Evolutionary conservation across 92 coral and sea anemone genomes (phyloP), one percentile per base, ranked within the genome.

Genomic region (Zoanthus gigantus): DNA sequence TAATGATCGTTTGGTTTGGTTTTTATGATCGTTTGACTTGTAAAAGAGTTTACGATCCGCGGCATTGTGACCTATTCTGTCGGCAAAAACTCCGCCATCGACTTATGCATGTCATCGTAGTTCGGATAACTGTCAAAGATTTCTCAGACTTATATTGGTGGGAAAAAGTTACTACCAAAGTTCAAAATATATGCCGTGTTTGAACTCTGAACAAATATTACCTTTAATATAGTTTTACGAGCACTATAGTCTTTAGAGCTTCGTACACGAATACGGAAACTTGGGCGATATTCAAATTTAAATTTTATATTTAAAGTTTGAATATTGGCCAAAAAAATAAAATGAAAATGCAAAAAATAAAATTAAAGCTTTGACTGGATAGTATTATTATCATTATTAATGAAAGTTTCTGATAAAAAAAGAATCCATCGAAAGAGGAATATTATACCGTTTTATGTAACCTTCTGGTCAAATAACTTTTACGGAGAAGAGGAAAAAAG

Each of bases 101-200:
- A 1, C 56, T n/a, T 23, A 65, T 81, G 23, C 23, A 23, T 23
- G 75, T 66, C 75, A 66, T 81, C 75, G 63, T 42, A 47, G 46
- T 10, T 23, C 75, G 53, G 61, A 81, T 81, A 81, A 81, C 85
- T 81, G 75, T 81, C 85, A 81, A 42, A 66, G 15, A 80, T 44
- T n/a, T 66, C 50, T 46, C 32, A 67, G 56, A 61, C 73, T 81
- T 81, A 81, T 65, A 66, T 81, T 61, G 63, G 75, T 81, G 74
- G 74, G 75, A 81, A 81, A 45, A 1, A 46, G 28, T 81, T 81
- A 65, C 75, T 81, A 23, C 74, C n/a, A 63, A 63, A 48, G 69
- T 80, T 63, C 60, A 80, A 23, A 23, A 29, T n/a, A 42, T 45
- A 47, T 45, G 85, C 46, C 66, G 85, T 81, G 85, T 81, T 81